These are phyloP conservation scores for Melanitta fusca DNA, from an alignment of 2,797 vertebrate species.

Conservation along the genomic window DNA sequence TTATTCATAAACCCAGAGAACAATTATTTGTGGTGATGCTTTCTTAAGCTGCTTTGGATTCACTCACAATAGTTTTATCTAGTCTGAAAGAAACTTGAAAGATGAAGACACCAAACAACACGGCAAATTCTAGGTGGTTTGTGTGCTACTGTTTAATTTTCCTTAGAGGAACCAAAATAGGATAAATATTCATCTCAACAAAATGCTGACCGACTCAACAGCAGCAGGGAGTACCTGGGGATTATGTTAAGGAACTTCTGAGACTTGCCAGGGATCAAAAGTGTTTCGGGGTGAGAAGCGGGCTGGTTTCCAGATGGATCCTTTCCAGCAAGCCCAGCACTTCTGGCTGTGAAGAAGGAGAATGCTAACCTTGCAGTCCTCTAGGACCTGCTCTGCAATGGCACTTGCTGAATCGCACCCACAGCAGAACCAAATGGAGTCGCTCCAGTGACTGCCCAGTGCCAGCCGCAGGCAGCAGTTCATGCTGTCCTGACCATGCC, in stretches of 20 bases:
- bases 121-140: not conserved
- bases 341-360: not conserved
- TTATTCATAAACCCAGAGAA: not conserved
- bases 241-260: not conserved
- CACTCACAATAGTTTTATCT: not conserved
- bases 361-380: not conserved
- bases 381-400: not conserved
- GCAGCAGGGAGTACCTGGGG: not conserved
- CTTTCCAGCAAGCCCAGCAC: not conserved
- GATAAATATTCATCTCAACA: not conserved
- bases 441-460: not conserved
- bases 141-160: not conserved
- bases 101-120: not conserved
- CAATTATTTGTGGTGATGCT: not conserved
- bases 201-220: not conserved
- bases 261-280: not conserved
- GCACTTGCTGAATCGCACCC: not conserved
- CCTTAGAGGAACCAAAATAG: not conserved
- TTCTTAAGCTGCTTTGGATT: not conserved
- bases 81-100: not conserved
- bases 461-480: not conserved
- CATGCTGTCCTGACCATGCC: not conserved
- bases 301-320: not conserved
- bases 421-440: rapidly evolving
- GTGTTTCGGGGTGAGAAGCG: not conserved